Conservation (phyloP, 2,113 vertebrate species). For the Epinephelus lanceolatus region DNA sequence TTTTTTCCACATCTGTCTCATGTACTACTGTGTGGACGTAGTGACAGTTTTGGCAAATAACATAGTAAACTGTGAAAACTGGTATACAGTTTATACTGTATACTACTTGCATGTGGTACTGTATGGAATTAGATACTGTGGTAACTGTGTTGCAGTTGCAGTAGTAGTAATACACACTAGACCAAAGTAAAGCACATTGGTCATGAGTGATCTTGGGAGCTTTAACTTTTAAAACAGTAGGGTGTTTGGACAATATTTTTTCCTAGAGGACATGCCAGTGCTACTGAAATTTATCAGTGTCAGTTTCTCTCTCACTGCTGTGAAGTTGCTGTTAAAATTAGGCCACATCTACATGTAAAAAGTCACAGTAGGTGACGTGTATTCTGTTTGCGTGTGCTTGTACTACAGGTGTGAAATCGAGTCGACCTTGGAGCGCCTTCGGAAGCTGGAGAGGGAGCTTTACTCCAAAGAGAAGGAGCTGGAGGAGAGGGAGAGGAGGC, state of each 20-base stretch:
- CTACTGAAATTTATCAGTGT: neutral
- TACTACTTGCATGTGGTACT: neutral
- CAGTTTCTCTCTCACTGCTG: neutral
- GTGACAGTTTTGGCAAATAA: too few relatives aligned
- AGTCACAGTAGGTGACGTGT: neutral
- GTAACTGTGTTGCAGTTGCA: neutral
- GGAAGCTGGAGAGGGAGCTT: slow-evolving; percentile 95
- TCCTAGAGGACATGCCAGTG: too few relatives aligned
- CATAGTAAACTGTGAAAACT: neutral
- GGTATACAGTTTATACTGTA: neutral
- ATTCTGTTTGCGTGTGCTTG: neutral
- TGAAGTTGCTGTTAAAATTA: neutral
- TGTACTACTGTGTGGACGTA: too few relatives aligned
- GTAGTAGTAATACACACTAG: neutral
- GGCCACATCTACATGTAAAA: neutral
- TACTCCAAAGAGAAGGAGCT: slow-evolving; percentile 97
- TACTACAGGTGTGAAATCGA: slow-evolving; percentile 95
- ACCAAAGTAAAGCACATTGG: neutral
- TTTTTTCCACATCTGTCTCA: too few relatives aligned
- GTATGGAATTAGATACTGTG: neutral
- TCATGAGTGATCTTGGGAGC: neutral
- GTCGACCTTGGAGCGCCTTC: slow-evolving; percentile 94
- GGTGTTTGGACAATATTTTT: neutral
- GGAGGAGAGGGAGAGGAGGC: slow-evolving; percentile 92
- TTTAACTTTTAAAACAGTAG: neutral